Conservation (phyloP, 1,140 invertebrate genomes). For the Trypoxylus dichotomus region DNA sequence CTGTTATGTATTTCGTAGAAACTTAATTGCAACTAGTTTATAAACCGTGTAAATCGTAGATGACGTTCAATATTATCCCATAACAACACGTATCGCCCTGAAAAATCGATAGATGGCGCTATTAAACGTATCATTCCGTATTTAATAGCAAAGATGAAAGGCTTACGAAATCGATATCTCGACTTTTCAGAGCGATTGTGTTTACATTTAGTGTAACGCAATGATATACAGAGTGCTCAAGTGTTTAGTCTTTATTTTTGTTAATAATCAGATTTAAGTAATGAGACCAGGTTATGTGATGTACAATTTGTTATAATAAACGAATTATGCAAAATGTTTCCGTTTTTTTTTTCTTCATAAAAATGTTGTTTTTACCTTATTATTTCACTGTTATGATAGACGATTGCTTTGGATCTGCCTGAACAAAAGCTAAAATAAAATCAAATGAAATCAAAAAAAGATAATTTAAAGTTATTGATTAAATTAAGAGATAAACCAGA, state of each 20-base stretch:
- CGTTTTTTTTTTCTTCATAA: too few relatives aligned
- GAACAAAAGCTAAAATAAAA: too few relatives aligned
- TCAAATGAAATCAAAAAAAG: too few relatives aligned
- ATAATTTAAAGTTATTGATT: too few relatives aligned
- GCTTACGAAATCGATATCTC: not conserved
- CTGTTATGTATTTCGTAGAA: not conserved
- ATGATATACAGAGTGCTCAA: constrained; percentile 27
- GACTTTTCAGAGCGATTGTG: not conserved
- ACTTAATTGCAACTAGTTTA: not conserved
- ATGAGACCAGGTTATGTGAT: constrained; percentile 25
- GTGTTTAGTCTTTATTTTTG: constrained; percentile 29
- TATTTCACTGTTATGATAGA: too few relatives aligned
- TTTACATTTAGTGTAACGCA: not conserved
- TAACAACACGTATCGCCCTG: not conserved
- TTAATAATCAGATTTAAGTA: constrained; percentile 13
- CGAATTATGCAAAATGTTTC: constrained; percentile 12
- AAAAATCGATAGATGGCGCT: not conserved
- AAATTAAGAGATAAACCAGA: too few relatives aligned
- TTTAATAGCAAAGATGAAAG: not conserved
- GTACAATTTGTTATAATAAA: constrained; percentile 28
- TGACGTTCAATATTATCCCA: not conserved
- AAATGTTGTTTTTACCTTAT: too few relatives aligned
- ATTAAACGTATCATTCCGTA: not conserved
- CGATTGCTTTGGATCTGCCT: too few relatives aligned
- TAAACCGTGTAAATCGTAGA: not conserved